Percentiles rank a stretch among this genome's conserved stretches.
These are phyloP conservation scores for Ephialtes manifestator DNA, from an alignment of 2,888 invertebrate species.

Conservation along the genomic window DNA sequence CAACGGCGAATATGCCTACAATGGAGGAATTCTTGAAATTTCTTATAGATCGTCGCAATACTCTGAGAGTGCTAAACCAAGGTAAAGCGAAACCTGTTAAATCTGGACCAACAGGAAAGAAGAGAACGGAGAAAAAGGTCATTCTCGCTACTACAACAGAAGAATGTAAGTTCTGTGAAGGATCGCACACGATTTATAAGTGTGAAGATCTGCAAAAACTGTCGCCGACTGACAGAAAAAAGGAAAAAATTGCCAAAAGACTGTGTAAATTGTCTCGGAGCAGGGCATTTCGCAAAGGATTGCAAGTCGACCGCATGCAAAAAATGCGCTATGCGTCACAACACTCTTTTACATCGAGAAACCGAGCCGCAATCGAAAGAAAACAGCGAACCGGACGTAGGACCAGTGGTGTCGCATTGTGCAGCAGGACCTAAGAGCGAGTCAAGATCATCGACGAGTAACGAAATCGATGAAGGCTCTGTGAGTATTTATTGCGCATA, in stretches of 20 bases:
- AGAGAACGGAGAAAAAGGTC: constrained; percentile 42
- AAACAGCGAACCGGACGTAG: neutral
- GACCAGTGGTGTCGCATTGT: no score
- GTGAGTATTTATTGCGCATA: constrained; percentile 51
- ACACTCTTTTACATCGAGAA: constrained; percentile 64
- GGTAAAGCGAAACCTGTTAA: constrained; percentile 42
- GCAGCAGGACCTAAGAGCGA: neutral
- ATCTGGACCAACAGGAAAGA: constrained; percentile 8
- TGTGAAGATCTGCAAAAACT: constrained; percentile 57
- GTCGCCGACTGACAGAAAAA: constrained; percentile 44
- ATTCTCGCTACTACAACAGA: constrained; percentile 30
- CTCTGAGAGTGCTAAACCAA: constrained; percentile 47
- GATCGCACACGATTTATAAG: constrained; percentile 51
- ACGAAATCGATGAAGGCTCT: neutral
- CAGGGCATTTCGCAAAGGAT: no score
- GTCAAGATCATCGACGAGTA: neutral
- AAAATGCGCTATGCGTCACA: constrained; percentile 66
- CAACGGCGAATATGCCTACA: constrained; percentile 63
- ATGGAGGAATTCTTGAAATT: constrained; percentile 64
- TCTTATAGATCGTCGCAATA: constrained; percentile 59
- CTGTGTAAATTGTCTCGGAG: constrained; percentile 71
- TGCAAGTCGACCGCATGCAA: constrained; percentile 65
- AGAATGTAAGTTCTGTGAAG: constrained; percentile 53
- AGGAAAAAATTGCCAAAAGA: constrained; percentile 42
- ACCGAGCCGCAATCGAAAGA: constrained; percentile 5